Base-by-base conservation (phyloP, 2,797 vertebrate genomes). In the Lepus townsendii region DNA sequence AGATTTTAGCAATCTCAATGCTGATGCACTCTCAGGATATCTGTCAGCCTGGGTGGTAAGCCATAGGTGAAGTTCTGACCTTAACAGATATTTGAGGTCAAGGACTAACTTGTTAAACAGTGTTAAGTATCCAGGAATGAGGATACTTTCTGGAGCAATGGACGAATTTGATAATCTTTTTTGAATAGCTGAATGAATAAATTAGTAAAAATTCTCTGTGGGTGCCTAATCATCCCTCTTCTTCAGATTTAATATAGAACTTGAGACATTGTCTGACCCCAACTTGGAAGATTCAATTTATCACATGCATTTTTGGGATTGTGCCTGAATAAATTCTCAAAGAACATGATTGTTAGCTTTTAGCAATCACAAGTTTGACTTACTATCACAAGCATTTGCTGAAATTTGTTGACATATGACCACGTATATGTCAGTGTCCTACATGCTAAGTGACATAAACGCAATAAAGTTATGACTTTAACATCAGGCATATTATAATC, bases 91-190 rank as follows among this genome's bases (percentile, higher is more conserved):
- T 10, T 17, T 24, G 47, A 66, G 20, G n/a, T 38, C 71, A 91
- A 69, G 69, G 65, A 77, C 52, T 38, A 50, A 69, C 2, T 4
- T 52, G 11, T 19, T 26, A 50, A 9, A 42, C 17, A 35, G 4
- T 52, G 1, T 75, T n/a, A 62, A 50, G 30, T 63, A 47, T 68
- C 60, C 19, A 66, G 38, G 79, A 57, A 22, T 75, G 22, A 17
- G 32, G 13, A 26, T 72, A 83, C 85, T 91, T 95, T 63, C 79
- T 57, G 50, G 47, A 82, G n/a, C 5, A 22, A 17, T 71, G 27
- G 27, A 30, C 87, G 12, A 60, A 65, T 30, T 54, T 73, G 60
- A 8, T 30, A 66, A 22, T 68, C 3, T 69, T 60, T 63, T 57
- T n/a, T 71, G 62, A 89, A 83, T 35, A 32, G 4, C n/a, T 82